Conservation (phyloP, 2,888 invertebrate species). For the Leucophenga maculata region DNA sequence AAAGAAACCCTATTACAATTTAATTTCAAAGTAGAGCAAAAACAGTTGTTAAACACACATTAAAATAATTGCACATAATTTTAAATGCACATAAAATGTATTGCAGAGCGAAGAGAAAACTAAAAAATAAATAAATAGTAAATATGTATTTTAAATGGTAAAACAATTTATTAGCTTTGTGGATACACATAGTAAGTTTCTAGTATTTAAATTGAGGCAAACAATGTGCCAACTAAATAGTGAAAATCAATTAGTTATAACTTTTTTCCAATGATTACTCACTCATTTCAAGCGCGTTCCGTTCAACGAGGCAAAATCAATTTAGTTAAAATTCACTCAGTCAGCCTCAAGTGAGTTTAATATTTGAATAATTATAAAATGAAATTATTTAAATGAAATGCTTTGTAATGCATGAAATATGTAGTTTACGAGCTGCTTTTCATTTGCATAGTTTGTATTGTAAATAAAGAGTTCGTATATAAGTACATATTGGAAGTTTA, state of each 20-base stretch:
- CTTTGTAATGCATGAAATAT: too few species aligned
- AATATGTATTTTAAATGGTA: too few species aligned
- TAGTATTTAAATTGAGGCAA: background rate
- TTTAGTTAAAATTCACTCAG: background rate
- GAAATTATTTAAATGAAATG: too few species aligned
- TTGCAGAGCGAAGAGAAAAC: too few species aligned
- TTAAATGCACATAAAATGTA: background rate
- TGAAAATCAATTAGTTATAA: conserved; percentile 8
- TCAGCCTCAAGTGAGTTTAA: too few species aligned
- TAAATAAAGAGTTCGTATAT: too few species aligned
- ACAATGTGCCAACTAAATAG: too few species aligned
- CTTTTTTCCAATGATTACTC: background rate
- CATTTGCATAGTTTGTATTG: too few species aligned
- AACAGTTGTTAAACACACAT: background rate
- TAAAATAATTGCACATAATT: conserved; percentile 5
- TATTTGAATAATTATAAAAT: too few species aligned
- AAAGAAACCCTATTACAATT: background rate
- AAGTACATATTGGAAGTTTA: too few species aligned
- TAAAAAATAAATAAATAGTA: background rate
- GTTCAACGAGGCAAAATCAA: conserved; percentile 4
- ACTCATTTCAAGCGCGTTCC: background rate
- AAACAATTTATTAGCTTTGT: conserved; percentile 17
- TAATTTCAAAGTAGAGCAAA: background rate
- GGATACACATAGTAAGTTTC: background rate
- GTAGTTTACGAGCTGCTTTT: too few species aligned